A percentile compares a stretch with the other conserved stretches of the same genome.
phyloP scores from a whole-genome alignment of 2,113 vertebrate genomes.

The Phrynosoma platyrhinos region DNA sequence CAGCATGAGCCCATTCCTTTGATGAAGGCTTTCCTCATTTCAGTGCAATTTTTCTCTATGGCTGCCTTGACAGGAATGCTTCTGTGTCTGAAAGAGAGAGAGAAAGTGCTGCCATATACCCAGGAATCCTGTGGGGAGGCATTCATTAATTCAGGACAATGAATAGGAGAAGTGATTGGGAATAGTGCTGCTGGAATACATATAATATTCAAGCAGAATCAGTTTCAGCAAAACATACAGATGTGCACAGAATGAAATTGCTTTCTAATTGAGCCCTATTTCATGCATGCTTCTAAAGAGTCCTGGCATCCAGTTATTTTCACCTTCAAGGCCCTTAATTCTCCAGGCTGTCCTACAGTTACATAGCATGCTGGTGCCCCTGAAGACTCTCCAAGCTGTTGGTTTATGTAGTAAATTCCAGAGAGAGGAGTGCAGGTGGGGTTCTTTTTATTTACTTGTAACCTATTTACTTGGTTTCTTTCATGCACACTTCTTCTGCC shows the following conservation, averaged over 20 bases:
- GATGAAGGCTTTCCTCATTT: not conserved
- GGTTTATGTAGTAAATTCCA: not conserved
- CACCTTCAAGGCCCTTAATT: not conserved
- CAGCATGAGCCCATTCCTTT: not conserved
- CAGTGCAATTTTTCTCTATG: not conserved
- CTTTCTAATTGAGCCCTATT: constrained; percentile 1
- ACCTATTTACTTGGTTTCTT: constrained; percentile 2
- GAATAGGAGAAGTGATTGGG: not conserved
- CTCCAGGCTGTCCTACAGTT: not conserved
- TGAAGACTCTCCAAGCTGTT: not conserved
- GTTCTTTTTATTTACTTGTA: not conserved
- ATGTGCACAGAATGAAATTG: not conserved
- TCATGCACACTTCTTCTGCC: not conserved
- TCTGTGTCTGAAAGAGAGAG: not conserved
- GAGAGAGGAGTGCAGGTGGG: not conserved
- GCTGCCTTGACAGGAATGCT: not conserved
- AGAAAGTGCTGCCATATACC: not conserved
- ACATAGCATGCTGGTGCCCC: not conserved
- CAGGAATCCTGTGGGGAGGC: not conserved
- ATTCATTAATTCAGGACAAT: constrained; percentile 1
- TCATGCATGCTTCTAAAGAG: not conserved
- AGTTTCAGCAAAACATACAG: not conserved
- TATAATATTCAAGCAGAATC: not conserved
- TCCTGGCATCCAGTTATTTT: not conserved
- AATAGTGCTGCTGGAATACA: not conserved